phyloP scores from a whole-genome alignment of 2,888 invertebrate genomes.

The Pyrrhosoma nymphula region DNA sequence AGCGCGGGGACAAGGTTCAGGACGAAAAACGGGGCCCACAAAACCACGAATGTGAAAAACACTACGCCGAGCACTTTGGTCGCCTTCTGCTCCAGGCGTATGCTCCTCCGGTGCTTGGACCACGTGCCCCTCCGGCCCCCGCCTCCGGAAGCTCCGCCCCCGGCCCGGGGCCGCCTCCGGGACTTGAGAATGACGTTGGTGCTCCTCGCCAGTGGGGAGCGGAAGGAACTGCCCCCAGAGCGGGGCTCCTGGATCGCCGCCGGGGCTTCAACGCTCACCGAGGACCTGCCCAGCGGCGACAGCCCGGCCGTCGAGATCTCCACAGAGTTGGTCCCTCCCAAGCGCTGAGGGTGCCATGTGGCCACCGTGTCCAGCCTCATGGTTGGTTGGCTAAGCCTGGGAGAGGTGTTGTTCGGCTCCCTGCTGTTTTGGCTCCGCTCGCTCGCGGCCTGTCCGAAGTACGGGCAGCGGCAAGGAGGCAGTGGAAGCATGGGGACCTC shows the following conservation, averaged over 20 bases:
- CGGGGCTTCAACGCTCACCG: conserved; percentile 69
- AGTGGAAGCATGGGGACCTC: conserved; percentile 79
- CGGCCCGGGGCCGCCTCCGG: conserved; percentile 76
- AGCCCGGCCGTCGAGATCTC: neutral
- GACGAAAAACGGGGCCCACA: conserved; percentile 98
- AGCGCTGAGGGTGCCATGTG: conserved; percentile 18
- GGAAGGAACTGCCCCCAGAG: conserved; percentile 16
- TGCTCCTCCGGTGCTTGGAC: conserved; percentile 89
- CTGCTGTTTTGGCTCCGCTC: conserved; percentile 21
- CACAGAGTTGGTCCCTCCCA: neutral
- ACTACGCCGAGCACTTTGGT: conserved; percentile 97
- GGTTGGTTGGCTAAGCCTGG: conserved; percentile 8
- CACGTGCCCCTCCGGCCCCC: conserved; percentile 89
- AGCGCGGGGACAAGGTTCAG: conserved; percentile 92
- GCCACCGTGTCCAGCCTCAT: conserved; percentile 15
- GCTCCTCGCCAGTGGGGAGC: conserved; percentile 77
- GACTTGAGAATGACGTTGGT: conserved; percentile 77
- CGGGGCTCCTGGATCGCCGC: conserved; percentile 28
- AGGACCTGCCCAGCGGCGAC: neutral
- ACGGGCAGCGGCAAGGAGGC: conserved; percentile 90
- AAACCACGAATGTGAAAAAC: conserved; percentile 95
- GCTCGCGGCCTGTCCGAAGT: conserved; percentile 82
- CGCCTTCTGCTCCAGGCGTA: conserved; percentile 95
- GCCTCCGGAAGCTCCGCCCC: conserved; percentile 82
- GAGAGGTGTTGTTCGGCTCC: neutral